A percentile compares a stretch with the other conserved stretches of the same genome.
Conservation (phyloP, 2,113 vertebrate genomes). For the Corythoichthys haematopterus region DNA sequence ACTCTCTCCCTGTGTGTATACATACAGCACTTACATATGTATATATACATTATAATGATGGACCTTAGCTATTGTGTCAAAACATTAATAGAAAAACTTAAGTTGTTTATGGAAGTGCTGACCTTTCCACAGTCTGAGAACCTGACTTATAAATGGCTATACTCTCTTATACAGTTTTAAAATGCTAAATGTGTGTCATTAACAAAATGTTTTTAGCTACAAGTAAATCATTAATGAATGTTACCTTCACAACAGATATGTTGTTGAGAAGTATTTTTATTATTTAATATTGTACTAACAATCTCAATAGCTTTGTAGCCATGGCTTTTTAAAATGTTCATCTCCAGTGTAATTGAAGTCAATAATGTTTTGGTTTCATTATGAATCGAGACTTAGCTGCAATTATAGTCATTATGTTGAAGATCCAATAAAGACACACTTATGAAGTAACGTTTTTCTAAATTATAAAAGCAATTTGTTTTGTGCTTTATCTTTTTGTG, state of each 20-base stretch:
- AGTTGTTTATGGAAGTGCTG: background rate
- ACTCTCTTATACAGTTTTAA: background rate
- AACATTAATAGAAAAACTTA: background rate
- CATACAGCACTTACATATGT: background rate
- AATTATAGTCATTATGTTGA: background rate
- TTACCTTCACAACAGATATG: constrained; percentile 11
- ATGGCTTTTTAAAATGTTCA: constrained; percentile 4
- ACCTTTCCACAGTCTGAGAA: background rate
- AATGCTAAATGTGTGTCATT: background rate
- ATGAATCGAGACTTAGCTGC: background rate
- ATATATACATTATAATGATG: background rate
- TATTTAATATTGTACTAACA: background rate
- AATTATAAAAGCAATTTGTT: constrained; percentile 17
- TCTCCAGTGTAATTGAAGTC: background rate
- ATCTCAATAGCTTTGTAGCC: background rate
- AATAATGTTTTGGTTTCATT: background rate
- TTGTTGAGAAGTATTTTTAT: constrained; percentile 3
- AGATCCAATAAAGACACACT: background rate
- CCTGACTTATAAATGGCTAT: background rate
- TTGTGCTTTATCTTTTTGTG: constrained; percentile 2
- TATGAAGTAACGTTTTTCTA: constrained; percentile 16
- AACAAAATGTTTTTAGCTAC: constrained; percentile 4
- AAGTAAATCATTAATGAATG: constrained; percentile 8
- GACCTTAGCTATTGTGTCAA: too few species aligned
- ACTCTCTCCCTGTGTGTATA: too few species aligned